phyloP scores from a whole-genome alignment of 2,888 invertebrate genomes.

The Drepanosiphum platanoidis region DNA sequence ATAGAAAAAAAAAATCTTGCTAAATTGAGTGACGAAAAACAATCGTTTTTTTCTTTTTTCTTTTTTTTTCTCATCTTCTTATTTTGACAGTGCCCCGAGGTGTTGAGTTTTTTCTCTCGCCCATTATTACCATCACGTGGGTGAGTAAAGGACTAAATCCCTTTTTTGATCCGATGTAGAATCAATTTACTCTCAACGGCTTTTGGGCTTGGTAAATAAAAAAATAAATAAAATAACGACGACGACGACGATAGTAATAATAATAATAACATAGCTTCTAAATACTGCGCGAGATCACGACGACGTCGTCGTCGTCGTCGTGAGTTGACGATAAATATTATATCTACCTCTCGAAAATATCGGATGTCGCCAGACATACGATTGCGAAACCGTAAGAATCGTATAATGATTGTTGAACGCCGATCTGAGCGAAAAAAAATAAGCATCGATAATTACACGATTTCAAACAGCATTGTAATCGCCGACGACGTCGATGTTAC shows the following conservation, averaged over 20 bases:
- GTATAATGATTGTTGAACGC: too few relatives aligned
- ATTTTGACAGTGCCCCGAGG: background rate
- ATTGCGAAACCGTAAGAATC: too few relatives aligned
- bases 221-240: background rate
- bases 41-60: conserved; percentile 29
- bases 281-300: background rate
- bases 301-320: too few relatives aligned
- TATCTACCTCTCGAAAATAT: background rate
- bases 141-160: conserved; percentile 30
- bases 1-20: conserved; percentile 43
- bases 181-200: conserved; percentile 47
- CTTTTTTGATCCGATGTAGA: conserved; percentile 29
- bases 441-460: too few relatives aligned
- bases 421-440: too few relatives aligned
- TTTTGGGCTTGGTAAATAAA: conserved; percentile 11
- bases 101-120: conserved; percentile 27
- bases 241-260: background rate
- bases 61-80: background rate
- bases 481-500: too few relatives aligned
- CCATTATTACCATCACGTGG: conserved; percentile 34
- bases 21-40: conserved; percentile 58
- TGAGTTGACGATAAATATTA: conserved; percentile 1
- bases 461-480: too few relatives aligned
- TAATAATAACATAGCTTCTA: background rate
- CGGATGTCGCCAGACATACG: background rate